A percentile compares a stretch with the other conserved stretches of the same genome.
Evolutionary conservation across 2,888 invertebrate genomes (phyloP).

Genomic region (Rhorus exstirpatorius): DNA sequence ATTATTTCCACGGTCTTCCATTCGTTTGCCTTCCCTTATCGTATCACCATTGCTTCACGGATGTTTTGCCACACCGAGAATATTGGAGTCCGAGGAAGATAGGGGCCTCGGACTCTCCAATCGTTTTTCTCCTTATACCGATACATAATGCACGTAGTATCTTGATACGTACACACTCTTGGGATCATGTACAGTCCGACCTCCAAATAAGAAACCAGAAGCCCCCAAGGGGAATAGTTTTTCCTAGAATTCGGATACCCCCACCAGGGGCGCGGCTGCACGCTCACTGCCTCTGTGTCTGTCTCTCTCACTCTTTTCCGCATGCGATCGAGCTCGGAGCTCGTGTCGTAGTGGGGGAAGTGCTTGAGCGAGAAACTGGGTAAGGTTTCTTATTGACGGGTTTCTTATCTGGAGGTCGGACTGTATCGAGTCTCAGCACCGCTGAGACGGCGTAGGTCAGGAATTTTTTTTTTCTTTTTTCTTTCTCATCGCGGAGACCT

Average conservation of each 20-base stretch:
- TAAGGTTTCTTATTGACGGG: no score
- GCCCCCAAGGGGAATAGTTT: no score
- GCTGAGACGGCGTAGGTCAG: constrained; percentile 61
- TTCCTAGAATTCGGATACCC: no score
- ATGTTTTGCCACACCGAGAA: constrained; percentile 53
- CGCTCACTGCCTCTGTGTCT: no score
- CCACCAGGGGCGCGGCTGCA: no score
- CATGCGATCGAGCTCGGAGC: no score
- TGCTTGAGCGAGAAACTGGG: no score
- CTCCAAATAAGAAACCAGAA: no score
- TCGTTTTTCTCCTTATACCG: constrained; percentile 18
- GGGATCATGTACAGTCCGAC: no score
- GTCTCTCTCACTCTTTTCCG: no score
- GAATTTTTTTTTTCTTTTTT: constrained; percentile 33
- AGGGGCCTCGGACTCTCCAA: neutral
- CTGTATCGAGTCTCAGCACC: constrained; percentile 30
- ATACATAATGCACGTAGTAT: constrained; percentile 15
- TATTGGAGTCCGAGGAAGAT: constrained; percentile 44
- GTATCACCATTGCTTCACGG: constrained; percentile 49
- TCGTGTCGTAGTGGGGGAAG: no score
- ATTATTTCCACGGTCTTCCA: neutral
- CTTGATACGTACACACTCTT: constrained; percentile 8
- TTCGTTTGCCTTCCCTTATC: constrained; percentile 27
- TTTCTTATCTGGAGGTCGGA: no score
- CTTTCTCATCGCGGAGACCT: constrained; percentile 26